Percentiles rank a stretch among this genome's conserved stretches.
These are phyloP conservation scores for Clitarchus hookeri DNA, from an alignment of 2,888 invertebrate species.

Conservation along the genomic window DNA sequence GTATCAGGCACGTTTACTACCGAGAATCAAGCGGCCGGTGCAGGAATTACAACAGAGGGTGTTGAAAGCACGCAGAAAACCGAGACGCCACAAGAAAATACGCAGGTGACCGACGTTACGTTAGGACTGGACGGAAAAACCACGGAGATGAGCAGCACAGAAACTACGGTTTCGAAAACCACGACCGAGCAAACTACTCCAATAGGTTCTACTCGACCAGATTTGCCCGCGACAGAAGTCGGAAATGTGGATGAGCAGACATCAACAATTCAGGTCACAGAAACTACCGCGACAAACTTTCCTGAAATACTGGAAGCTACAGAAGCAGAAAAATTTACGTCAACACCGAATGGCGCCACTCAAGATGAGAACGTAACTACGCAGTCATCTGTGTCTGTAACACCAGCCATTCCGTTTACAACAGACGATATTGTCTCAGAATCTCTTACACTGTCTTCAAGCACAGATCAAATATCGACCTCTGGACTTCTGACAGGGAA, in stretches of 20 bases:
- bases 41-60: too few species aligned
- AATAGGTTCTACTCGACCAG: neutral
- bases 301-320: conserved; percentile 28
- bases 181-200: conserved; percentile 30
- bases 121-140: neutral
- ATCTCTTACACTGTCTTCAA: neutral
- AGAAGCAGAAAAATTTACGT: conserved; percentile 24
- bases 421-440: neutral
- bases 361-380: conserved; percentile 22
- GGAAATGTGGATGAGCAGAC: neutral
- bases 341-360: neutral
- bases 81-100: neutral
- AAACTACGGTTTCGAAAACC: conserved; percentile 37
- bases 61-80: neutral
- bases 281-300: conserved; percentile 17
- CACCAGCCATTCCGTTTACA: neutral
- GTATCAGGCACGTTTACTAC: too few species aligned
- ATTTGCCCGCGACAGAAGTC: neutral
- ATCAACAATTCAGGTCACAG: neutral
- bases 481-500: neutral
- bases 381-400: neutral
- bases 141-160: conserved; percentile 29
- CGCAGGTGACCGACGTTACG: neutral
- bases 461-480: neutral
- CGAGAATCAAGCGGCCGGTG: too few species aligned